Evolutionary conservation across 2,888 invertebrate species (phyloP).

Genomic region (Protodeltote pygarga): DNA sequence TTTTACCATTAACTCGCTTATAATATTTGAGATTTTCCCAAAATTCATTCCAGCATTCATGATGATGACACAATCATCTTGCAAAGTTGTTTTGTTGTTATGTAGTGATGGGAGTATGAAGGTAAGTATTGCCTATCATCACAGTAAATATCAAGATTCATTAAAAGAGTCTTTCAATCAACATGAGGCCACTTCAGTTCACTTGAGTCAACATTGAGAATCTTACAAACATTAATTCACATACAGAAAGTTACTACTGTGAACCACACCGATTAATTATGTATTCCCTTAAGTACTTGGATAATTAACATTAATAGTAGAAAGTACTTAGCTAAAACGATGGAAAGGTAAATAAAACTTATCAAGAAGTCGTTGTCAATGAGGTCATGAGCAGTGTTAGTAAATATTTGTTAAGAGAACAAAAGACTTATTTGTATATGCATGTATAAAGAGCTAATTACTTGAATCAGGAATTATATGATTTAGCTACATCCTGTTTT

Average conservation of each 20-base stretch:
- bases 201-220: conserved; percentile 3
- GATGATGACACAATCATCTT: no score
- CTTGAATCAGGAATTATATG: conserved; percentile 26
- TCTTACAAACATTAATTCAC: conserved; percentile 18
- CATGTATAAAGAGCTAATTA: conserved; percentile 16
- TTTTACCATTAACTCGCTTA: no score
- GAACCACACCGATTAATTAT: conserved; percentile 36
- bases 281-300: conserved; percentile 28
- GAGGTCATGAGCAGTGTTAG: conserved; percentile 57
- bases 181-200: no score
- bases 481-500: conserved; percentile 29
- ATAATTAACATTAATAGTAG: conserved; percentile 30
- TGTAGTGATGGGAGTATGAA: no score
- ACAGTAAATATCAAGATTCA: no score
- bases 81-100: no score
- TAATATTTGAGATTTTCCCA: no score
- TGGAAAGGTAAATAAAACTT: conserved; percentile 51
- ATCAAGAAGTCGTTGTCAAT: conserved; percentile 49
- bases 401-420: conserved; percentile 60
- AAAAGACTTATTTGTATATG: no score
- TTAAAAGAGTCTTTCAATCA: no score
- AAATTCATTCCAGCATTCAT: no score
- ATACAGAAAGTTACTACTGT: conserved; percentile 19
- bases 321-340: conserved; percentile 34
- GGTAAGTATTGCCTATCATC: no score